Evolutionary conservation across 2,888 invertebrate genomes (phyloP), one percentile per base, ranked within the genome.

Genomic region (Capitulum mitella): DNA sequence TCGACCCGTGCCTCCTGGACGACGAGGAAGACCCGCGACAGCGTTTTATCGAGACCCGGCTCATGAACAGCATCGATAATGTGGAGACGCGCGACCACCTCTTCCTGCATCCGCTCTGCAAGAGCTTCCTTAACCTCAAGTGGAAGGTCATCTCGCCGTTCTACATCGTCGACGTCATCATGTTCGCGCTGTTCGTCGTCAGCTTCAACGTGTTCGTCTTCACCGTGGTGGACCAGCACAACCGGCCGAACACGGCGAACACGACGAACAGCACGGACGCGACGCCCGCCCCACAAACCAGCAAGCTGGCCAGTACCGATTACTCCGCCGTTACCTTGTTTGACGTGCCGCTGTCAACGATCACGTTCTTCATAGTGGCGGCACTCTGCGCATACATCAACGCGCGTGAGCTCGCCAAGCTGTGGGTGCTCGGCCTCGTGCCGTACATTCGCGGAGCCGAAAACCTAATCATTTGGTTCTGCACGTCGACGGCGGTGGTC

Each of bases 141-240:
- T 70, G 70, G 70, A 70, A 70, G 70, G 40, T 70, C 19, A 70
- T 70, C 26, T 70, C 70, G 8, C 70, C 70, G 37, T 26, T 70
- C 6, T 40, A 70, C 70, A 37, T 70, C 22, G 26, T 70, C 37
- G 70, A 70, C 70, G 26, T 70, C 40, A 40, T 40, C 70, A 70
- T 70, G 16, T 70, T 70, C 70, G 37, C 40, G 40, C 40, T 70
- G 37, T 70, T 70, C 40, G 70, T 70, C 70, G 40, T 70, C 70
- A 70, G 70, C 70, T 70, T 70, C 70, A 70, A 70, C 40, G 40
- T 70, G 37, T 70, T 70, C 40, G 22, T 40, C 2, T 70, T 70
- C 70, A 19, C 29, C 22, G 26, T 70, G 1, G 70, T 70, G 12
- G 70, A 70, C 40, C 16, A 34, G n/a, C 54, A 26, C 26, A 19